Conservation (phyloP, 2,797 vertebrate species). For the Sebastes nivosus region DNA sequence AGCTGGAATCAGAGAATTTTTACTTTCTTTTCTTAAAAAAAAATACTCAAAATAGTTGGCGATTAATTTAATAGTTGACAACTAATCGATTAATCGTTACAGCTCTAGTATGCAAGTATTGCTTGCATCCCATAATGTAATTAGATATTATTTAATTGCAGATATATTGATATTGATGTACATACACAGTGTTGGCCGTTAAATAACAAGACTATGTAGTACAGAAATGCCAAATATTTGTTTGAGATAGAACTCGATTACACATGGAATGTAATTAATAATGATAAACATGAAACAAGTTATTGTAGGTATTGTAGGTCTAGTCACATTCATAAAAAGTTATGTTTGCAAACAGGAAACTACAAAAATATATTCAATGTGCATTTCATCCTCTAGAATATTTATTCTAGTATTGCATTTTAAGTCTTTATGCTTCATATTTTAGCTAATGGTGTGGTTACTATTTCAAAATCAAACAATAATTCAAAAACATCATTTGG, state of each 20-base stretch:
- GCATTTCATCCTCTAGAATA: background rate
- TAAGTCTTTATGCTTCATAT: background rate
- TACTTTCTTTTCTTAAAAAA: no score
- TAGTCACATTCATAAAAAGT: background rate
- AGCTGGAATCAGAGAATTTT: no score
- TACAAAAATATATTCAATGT: background rate
- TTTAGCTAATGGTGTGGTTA: background rate
- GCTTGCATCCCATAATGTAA: background rate
- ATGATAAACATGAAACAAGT: background rate
- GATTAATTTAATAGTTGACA: no score
- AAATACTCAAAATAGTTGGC: no score
- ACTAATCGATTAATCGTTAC: background rate
- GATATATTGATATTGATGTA: background rate
- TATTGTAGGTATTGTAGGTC: background rate
- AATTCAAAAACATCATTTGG: background rate
- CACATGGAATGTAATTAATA: no score
- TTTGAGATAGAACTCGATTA: fast-evolving
- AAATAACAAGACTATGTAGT: background rate
- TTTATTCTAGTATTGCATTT: background rate
- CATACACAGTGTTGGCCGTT: background rate
- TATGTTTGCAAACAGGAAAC: background rate
- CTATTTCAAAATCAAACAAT: background rate
- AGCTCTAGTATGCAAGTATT: background rate
- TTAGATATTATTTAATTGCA: background rate
- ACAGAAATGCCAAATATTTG: background rate